A percentile compares a stretch with the other conserved stretches of the same genome.
Conservation (phyloP, 2,797 vertebrate species). For the Eptatretus atami region DNA sequence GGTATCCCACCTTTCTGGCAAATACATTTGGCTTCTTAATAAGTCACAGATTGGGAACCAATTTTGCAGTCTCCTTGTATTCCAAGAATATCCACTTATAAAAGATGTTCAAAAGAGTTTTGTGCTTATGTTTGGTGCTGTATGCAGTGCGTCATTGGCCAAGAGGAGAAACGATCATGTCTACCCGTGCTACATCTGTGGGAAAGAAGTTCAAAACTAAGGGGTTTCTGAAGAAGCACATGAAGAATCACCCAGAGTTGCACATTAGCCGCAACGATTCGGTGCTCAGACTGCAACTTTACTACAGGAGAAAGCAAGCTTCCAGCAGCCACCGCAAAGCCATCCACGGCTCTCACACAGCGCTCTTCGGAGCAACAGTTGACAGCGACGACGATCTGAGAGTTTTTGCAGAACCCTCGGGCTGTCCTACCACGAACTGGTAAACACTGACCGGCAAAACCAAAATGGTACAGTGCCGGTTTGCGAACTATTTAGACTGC, state of each 20-base stretch:
- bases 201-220: constrained; percentile 95
- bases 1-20: no score
- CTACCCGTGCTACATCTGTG: constrained; percentile 92
- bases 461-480: constrained; percentile 10
- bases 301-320: constrained; percentile 93
- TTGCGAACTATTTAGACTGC: not conserved
- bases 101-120: not conserved
- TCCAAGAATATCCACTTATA: not conserved
- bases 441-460: constrained; percentile 52
- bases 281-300: constrained; percentile 92
- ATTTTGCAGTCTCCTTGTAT: no score
- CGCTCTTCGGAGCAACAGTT: constrained; percentile 27
- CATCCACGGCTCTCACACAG: constrained; percentile 66
- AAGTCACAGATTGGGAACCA: no score
- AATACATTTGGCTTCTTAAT: no score
- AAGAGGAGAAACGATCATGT: constrained; percentile 74
- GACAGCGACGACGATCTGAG: constrained; percentile 77
- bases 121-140: constrained; percentile 12
- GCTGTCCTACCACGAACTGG: constrained; percentile 72
- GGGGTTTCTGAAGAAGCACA: constrained; percentile 86
- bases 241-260: constrained; percentile 82
- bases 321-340: constrained; percentile 86
- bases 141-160: constrained; percentile 98
- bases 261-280: constrained; percentile 65
- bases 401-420: constrained; percentile 63